Conservation (phyloP, 2,888 invertebrate genomes). For the Dryobotodes eremita region DNA sequence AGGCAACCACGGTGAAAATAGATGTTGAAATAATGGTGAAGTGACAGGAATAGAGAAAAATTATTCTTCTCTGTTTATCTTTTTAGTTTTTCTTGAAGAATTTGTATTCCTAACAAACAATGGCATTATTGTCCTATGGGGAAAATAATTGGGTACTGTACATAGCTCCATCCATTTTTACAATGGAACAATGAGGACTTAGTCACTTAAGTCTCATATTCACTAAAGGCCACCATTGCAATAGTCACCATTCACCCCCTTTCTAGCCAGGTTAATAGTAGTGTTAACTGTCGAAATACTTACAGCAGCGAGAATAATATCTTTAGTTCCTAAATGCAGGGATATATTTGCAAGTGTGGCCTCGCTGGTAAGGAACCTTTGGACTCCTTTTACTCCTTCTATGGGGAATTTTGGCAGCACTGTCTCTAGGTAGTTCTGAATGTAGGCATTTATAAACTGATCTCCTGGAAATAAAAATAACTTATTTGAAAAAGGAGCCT, state of each 20-base stretch:
- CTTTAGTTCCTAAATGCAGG: conserved; percentile 94
- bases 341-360: conserved; percentile 93
- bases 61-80: no score
- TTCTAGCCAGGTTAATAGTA: background rate
- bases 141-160: no score
- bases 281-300: conserved; percentile 73
- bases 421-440: conserved; percentile 93
- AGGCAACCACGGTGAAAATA: no score
- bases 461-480: conserved; percentile 85
- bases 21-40: no score
- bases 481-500: background rate
- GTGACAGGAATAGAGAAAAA: no score
- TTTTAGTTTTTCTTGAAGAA: no score
- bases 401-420: conserved; percentile 94
- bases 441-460: conserved; percentile 92
- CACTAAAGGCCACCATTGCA: background rate
- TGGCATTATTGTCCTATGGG: no score
- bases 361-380: conserved; percentile 92
- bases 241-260: background rate
- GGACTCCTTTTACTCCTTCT: conserved; percentile 93
- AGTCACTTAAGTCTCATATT: background rate
- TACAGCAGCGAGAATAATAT: conserved; percentile 95
- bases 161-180: no score
- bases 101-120: no score
- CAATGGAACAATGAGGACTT: no score